Evolutionary conservation across 2,113 vertebrate species (phyloP), one percentile per base, ranked within the genome.

Genomic region (Sinocyclocheilus maitianheensis): DNA sequence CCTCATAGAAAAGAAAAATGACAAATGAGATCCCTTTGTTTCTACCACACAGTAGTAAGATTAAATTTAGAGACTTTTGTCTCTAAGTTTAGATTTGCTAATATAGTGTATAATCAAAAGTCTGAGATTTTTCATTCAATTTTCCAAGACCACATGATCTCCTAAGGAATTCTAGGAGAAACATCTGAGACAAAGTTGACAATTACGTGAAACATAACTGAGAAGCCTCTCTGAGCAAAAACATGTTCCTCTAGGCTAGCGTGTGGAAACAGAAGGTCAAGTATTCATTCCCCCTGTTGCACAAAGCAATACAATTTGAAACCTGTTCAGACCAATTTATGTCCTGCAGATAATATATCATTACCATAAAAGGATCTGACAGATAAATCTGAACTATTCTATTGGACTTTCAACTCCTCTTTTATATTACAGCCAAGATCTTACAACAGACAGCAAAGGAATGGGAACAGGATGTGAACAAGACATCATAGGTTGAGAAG

Each of bases 251-350:
- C 40, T 46, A 11, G 37, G 58, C 22, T 46, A 1, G 63, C 58
- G 4, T 63, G 37, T 80, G 58, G n/a, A 24, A 80, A 80, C 6
- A 63, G 78, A 26, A 18, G 22, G 34, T 63, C 58, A 80, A 63
- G 43, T 46, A 46, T 81, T 65, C 13, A 65, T 48, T 74, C 22
- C 20, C 20, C 37, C 0, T 14, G 40, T 63, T 65, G 40, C 77
- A 58, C 34, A 22, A 34, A 43, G 53, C 60, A 81, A 48, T 48
- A 26, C 1, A 18, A 48, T 81, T 9, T 81, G 14, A 65, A 65
- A 81, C 40, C 9, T 81, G 60, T 67, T 81, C 60, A 81, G 79
- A 67, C 79, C 14, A 48, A 81, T 81, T 81, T 81, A 30, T 26
- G 60, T 67, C 16, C 24, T 11, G 76, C 24, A 81, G 22, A 48